phyloP scores from a whole-genome alignment of 1,140 invertebrate genomes.

The Paraescarpia echinospica region DNA sequence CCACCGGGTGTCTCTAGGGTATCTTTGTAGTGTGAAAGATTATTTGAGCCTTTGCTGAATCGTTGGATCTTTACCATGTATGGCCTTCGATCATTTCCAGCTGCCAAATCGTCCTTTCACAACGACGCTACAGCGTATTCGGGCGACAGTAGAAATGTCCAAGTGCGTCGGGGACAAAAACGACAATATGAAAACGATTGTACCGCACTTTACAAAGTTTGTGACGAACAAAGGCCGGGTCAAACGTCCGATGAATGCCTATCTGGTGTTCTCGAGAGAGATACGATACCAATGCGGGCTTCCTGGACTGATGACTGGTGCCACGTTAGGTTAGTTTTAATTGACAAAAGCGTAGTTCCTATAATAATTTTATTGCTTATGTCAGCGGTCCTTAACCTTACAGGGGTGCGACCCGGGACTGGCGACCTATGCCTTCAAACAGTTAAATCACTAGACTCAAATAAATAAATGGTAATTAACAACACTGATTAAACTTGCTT shows the following conservation, averaged over 20 bases:
- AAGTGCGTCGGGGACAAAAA: not conserved
- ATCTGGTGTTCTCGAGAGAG: not conserved
- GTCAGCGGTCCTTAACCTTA: too few species aligned
- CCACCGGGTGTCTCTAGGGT: not conserved
- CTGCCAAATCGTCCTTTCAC: not conserved
- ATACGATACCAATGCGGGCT: not conserved
- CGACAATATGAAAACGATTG: not conserved
- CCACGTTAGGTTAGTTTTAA: not conserved
- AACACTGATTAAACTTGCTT: too few species aligned
- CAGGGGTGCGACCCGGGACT: too few species aligned
- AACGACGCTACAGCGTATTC: not conserved
- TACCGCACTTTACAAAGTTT: not conserved
- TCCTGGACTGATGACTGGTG: not conserved
- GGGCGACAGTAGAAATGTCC: not conserved
- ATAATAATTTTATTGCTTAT: not conserved
- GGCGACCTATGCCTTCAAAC: too few species aligned
- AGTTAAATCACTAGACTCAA: too few species aligned
- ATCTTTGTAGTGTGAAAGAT: not conserved
- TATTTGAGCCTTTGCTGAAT: not conserved
- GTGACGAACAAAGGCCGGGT: not conserved
- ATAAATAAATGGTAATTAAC: too few species aligned
- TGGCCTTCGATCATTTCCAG: not conserved
- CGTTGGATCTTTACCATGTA: not conserved
- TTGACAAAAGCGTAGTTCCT: not conserved
- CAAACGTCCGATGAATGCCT: not conserved